Evolutionary conservation across 2,888 invertebrate species (phyloP).

Genomic region (Leptinotarsa rubiginosa): DNA sequence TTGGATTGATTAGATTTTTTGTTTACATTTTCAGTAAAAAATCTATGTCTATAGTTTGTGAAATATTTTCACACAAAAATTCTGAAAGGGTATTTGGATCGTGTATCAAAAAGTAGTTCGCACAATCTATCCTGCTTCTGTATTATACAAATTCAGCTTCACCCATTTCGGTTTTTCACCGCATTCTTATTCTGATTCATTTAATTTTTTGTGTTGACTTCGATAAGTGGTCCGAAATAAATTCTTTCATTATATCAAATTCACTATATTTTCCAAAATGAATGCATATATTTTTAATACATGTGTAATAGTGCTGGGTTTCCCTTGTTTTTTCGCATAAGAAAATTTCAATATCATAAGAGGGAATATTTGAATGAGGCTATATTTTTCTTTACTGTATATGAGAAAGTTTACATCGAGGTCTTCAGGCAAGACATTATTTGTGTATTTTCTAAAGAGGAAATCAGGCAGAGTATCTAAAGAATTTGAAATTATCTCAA

Average conservation of each 20-base stretch:
- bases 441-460: conserved; percentile 3
- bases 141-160: not conserved
- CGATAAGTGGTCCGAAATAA: conserved; percentile 11
- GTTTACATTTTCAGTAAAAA: not conserved
- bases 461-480: not conserved
- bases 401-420: too few relatives aligned
- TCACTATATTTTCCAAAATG: not conserved
- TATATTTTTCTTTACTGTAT: too few relatives aligned
- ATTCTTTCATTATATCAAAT: conserved; percentile 2
- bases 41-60: not conserved
- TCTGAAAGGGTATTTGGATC: too few relatives aligned
- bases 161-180: not conserved
- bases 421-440: not conserved
- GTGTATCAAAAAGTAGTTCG: not conserved
- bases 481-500: conserved; percentile 8
- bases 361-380: too few relatives aligned
- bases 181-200: not conserved
- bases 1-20: not conserved
- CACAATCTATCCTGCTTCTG: not conserved
- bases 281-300: not conserved
- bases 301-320: conserved; percentile 3
- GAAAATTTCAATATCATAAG: not conserved
- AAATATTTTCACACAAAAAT: too few relatives aligned
- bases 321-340: not conserved
- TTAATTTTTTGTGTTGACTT: not conserved